Evolutionary conservation across 2,113 vertebrate genomes (phyloP).

Genomic region (Scomber scombrus): DNA sequence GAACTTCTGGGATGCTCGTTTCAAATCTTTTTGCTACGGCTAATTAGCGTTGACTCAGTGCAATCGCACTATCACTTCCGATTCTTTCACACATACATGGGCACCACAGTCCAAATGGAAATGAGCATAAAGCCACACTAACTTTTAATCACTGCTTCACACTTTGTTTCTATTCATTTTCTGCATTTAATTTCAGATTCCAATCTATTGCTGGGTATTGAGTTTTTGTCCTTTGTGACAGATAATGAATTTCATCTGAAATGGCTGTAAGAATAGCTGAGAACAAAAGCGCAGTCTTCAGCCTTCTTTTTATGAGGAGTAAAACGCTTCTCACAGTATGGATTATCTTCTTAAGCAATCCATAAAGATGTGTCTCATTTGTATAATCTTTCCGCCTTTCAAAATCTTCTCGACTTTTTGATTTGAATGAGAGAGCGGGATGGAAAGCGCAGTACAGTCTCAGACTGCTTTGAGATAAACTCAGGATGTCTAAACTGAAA

Average conservation of each 20-base stretch:
- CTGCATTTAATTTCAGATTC: constrained; percentile 15
- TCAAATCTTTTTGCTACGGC: constrained; percentile 17
- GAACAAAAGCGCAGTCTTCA: constrained; percentile 26
- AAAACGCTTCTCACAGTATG: constrained; percentile 32
- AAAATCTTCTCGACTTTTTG: constrained; percentile 1
- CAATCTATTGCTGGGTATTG: constrained; percentile 1
- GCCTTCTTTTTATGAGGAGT: constrained; percentile 6
- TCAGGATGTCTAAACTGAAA: not conserved
- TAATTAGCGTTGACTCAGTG: constrained; percentile 43
- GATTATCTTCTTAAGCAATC: constrained; percentile 58
- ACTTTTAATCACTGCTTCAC: constrained; percentile 26
- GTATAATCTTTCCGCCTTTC: constrained; percentile 54
- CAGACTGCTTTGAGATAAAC: constrained; percentile 22
- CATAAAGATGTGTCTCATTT: constrained; percentile 67
- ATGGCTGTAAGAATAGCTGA: constrained; percentile 10
- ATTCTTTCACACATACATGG: not conserved
- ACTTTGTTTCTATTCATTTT: constrained; percentile 20
- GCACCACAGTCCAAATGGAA: not conserved
- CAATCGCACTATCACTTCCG: constrained; percentile 6
- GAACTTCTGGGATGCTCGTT: constrained; percentile 18
- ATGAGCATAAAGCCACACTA: constrained; percentile 5
- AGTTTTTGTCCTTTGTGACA: constrained; percentile 17
- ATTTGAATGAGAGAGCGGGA: not conserved
- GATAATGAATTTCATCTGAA: constrained; percentile 39
- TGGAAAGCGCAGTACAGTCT: not conserved